A percentile compares a stretch with the other conserved stretches of the same genome.
Conservation (phyloP, 2,113 vertebrate genomes). For the Phyllostomus discolor region DNA sequence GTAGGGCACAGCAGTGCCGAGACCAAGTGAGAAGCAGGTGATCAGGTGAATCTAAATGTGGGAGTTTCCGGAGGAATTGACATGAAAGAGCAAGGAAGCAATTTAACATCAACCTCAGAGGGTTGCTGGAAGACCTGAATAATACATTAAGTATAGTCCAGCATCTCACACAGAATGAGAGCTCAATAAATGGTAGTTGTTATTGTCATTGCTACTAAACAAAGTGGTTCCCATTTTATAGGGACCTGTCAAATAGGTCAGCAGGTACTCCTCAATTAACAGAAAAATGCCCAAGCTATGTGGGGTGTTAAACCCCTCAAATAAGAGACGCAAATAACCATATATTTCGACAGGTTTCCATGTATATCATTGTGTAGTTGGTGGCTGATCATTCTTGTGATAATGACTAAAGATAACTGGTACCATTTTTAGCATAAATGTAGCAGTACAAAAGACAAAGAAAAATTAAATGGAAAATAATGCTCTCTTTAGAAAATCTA, state of each 20-base stretch:
- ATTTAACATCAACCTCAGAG: not conserved
- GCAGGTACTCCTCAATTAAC: not conserved
- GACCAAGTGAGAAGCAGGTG: not conserved
- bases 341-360: conserved; percentile 3
- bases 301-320: not conserved
- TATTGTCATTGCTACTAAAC: not conserved
- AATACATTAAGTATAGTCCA: not conserved
- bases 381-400: not conserved
- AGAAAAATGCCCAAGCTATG: not conserved
- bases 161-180: conserved; percentile 12
- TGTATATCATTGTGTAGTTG: not conserved
- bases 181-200: not conserved
- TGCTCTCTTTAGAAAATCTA: conserved; percentile 18
- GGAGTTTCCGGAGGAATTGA: not conserved
- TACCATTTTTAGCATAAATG: conserved; percentile 2
- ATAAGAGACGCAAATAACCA: not conserved
- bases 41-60: not conserved
- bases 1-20: not conserved
- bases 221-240: conserved; percentile 6
- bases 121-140: not conserved
- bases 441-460: not conserved
- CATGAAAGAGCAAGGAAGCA: not conserved
- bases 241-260: not conserved
- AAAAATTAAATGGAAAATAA: not conserved
- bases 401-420: conserved; percentile 23